These are phyloP conservation scores for Agrochola circellaris DNA, from an alignment of 2,888 invertebrate genomes.

Conservation along the genomic window DNA sequence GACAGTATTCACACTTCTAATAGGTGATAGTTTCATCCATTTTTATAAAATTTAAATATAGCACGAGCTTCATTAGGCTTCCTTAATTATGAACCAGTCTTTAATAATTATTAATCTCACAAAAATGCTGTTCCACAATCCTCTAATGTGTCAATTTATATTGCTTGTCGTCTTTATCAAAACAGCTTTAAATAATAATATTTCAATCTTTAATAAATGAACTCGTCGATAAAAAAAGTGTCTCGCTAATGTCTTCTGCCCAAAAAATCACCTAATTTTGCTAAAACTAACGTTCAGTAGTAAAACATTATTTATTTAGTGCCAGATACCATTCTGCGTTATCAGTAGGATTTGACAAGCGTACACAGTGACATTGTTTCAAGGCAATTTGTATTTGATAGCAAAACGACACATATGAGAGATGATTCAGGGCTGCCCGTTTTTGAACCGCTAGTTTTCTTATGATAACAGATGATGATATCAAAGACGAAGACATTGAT, in stretches of 20 bases:
- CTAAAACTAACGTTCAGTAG: conserved; percentile 34
- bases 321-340: conserved; percentile 38
- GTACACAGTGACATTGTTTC: conserved; percentile 49
- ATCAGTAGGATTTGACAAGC: conserved; percentile 54
- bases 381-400: conserved; percentile 54
- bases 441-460: not conserved
- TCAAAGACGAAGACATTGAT: not conserved
- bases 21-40: not conserved
- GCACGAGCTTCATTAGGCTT: not conserved
- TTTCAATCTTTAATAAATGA: not conserved
- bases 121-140: not conserved
- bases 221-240: not conserved
- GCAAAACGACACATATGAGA: conserved; percentile 30
- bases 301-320: conserved; percentile 48
- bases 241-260: not conserved
- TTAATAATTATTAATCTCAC: not conserved
- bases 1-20: not conserved
- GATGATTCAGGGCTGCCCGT: conserved; percentile 40
- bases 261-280: conserved; percentile 1
- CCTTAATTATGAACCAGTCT: not conserved
- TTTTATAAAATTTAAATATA: conserved; percentile 3
- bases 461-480: conserved; percentile 9
- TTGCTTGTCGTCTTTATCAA: not conserved
- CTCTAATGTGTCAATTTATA: not conserved
- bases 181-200: not conserved